Evolutionary conservation across 2,113 vertebrate genomes (phyloP).

Genomic region (Malurus melanocephalus): DNA sequence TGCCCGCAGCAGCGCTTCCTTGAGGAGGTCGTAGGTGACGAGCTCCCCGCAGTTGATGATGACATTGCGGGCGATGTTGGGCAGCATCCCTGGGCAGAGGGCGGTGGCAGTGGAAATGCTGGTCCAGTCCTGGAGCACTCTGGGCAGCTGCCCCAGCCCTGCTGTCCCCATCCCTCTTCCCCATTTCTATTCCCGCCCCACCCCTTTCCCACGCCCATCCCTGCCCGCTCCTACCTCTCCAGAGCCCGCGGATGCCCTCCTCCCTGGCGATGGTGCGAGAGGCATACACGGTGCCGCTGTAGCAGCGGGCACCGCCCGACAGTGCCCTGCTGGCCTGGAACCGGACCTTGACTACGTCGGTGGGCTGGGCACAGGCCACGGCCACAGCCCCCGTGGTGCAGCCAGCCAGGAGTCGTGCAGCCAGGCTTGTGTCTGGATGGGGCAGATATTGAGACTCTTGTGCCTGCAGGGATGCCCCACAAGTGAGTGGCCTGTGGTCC

Average conservation of each 20-base stretch:
- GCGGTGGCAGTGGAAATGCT: accelerated
- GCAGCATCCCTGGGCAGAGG: slow-evolving; percentile 77
- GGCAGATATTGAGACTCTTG: accelerated
- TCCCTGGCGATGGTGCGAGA: slow-evolving; percentile 86
- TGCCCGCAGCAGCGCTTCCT: slow-evolving; percentile 84
- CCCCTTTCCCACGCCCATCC: neutral
- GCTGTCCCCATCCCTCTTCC: neutral
- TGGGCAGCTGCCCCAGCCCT: too few species aligned
- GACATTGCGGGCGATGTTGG: slow-evolving; percentile 91
- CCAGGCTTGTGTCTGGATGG: slow-evolving; percentile 72
- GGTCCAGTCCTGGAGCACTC: neutral
- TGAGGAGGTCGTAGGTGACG: slow-evolving; percentile 94
- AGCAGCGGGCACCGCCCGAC: slow-evolving; percentile 32
- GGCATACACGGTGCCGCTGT: slow-evolving; percentile 81
- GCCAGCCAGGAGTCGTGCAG: slow-evolving; percentile 79
- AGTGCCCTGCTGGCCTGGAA: slow-evolving; percentile 79
- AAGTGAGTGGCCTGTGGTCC: too few species aligned
- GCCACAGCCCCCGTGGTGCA: slow-evolving; percentile 89
- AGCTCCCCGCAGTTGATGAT: slow-evolving; percentile 94
- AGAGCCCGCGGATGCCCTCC: slow-evolving; percentile 85
- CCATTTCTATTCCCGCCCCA: neutral
- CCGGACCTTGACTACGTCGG: slow-evolving; percentile 90
- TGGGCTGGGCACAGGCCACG: slow-evolving; percentile 86
- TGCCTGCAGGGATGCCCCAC: neutral
- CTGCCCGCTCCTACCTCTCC: slow-evolving; percentile 77